Base-by-base conservation (phyloP, 1,140 invertebrate genomes). In the Maconellicoccus hirsutus region DNA sequence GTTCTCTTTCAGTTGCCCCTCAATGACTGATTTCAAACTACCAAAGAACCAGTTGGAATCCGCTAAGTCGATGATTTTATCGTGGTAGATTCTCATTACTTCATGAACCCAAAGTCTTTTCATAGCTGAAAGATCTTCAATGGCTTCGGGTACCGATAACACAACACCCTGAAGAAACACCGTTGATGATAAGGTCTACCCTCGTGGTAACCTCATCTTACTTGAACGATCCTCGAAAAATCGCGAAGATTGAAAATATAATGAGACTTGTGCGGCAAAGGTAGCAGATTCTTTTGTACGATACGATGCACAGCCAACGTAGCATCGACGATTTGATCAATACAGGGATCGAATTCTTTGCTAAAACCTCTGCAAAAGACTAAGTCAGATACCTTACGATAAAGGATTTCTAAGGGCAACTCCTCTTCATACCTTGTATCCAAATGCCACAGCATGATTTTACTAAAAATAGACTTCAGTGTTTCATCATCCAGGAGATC, bases 91-190 rank as follows among this genome's bases (percentile, higher is more conserved):
- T 26, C 96, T 84, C 71, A 95, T 81, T 70, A 94, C 88, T 82
- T 98, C 95, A 78, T 98, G 94, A 10, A 96, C 87, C 95, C 95
- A 98, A 0, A 97, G 81, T 71, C 92, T 83, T 77, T 97, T 95
- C 84, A 98, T 93, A 3, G 89, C 87, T 7, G 86, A 82, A n/a
- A 93, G 80, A 72, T 93, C 89, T 75, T 92, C 88, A 76, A 92
- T 94, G 10, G 92, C 91, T 82, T 96, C 93, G 0, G 95, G 94
- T 1, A 92, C 91, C 0, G 94, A 96, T 10, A 98, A 79, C 14
- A 97, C 80, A 0, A 98, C 89, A 38, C 96, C 95, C 86, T 96
- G 71, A 69, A 59, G 22, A 19, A 52, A 63, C 27, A 33, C 14
- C 10, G 16, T 8, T 22, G 61, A 66, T 66, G 16, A 23, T 8